These are phyloP conservation scores for Altica lythri DNA, from an alignment of 2,888 invertebrate species.

Conservation along the genomic window DNA sequence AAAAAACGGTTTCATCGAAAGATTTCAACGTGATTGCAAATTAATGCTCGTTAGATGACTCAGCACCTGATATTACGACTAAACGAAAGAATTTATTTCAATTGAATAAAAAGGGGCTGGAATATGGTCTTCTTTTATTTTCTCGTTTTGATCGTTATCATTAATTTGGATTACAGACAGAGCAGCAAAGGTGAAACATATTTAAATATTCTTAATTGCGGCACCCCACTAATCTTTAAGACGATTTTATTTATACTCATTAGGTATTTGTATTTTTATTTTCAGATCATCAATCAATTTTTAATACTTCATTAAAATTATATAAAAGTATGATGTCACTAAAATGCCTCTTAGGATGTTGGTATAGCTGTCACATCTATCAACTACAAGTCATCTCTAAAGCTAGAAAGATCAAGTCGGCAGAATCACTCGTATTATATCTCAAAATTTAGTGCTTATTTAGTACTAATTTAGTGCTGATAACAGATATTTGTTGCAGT, in stretches of 20 bases:
- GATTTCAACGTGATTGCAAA: slow-evolving; percentile 29
- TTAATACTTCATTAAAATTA: background rate
- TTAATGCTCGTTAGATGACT: slow-evolving; percentile 33
- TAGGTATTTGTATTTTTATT: slow-evolving; percentile 5
- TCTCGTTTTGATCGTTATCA: slow-evolving; percentile 23
- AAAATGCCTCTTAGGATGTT: too few relatives aligned
- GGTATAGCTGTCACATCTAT: too few relatives aligned
- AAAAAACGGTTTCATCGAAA: slow-evolving; percentile 24
- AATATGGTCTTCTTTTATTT: slow-evolving; percentile 26
- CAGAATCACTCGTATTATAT: too few relatives aligned
- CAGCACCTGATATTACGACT: slow-evolving; percentile 32
- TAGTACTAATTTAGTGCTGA: too few relatives aligned
- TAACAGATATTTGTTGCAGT: too few relatives aligned
- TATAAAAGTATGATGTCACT: too few relatives aligned
- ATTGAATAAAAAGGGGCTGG: slow-evolving; percentile 20
- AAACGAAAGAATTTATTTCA: slow-evolving; percentile 24
- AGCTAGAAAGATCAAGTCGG: too few relatives aligned
- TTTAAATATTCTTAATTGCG: slow-evolving; percentile 26
- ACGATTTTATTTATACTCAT: background rate
- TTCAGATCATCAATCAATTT: background rate
- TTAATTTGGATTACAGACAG: slow-evolving; percentile 25
- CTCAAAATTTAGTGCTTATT: too few relatives aligned
- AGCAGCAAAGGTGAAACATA: slow-evolving; percentile 6
- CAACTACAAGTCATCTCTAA: too few relatives aligned
- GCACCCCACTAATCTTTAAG: slow-evolving; percentile 1